These are phyloP conservation scores for Petaurus breviceps DNA, from an alignment of 2,113 vertebrate genomes.

Conservation along the genomic window DNA sequence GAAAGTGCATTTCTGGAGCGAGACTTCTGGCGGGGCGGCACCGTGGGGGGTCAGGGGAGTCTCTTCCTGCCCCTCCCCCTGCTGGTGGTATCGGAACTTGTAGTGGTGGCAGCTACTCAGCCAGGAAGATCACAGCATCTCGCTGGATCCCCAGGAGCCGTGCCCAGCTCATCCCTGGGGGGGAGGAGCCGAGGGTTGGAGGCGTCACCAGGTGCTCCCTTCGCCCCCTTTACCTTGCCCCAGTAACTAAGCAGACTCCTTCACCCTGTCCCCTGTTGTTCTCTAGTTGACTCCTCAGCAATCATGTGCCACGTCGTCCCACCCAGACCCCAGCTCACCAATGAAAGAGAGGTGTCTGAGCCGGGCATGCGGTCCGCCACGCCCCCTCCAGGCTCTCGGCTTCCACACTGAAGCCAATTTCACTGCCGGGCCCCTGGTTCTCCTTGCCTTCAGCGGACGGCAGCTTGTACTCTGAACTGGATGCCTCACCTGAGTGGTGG, in stretches of 20 bases:
- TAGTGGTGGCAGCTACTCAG: conserved; percentile 92
- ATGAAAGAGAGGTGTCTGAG: conserved; percentile 88
- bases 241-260: too few relatives aligned
- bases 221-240: neutral
- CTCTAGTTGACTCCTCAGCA: too few relatives aligned
- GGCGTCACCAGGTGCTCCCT: neutral
- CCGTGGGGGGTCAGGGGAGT: conserved; percentile 91
- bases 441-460: conserved; percentile 85
- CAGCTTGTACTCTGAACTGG: conserved; percentile 87
- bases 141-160: conserved; percentile 91
- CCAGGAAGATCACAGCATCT: conserved; percentile 90
- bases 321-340: conserved; percentile 59
- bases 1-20: conserved; percentile 93
- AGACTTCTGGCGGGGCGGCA: conserved; percentile 91
- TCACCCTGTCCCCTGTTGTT: too few relatives aligned
- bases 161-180: conserved; percentile 85
- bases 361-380: conserved; percentile 88
- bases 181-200: neutral
- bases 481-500: conserved; percentile 81
- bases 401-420: conserved; percentile 92
- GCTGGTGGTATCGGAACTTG: conserved; percentile 93
- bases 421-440: conserved; percentile 83
- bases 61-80: conserved; percentile 90
- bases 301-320: too few relatives aligned
- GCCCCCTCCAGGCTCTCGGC: conserved; percentile 93